Evolutionary conservation across 2,888 invertebrate species (phyloP), one percentile per base, ranked within the genome.

Genomic region (Leptinotarsa rubiginosa): DNA sequence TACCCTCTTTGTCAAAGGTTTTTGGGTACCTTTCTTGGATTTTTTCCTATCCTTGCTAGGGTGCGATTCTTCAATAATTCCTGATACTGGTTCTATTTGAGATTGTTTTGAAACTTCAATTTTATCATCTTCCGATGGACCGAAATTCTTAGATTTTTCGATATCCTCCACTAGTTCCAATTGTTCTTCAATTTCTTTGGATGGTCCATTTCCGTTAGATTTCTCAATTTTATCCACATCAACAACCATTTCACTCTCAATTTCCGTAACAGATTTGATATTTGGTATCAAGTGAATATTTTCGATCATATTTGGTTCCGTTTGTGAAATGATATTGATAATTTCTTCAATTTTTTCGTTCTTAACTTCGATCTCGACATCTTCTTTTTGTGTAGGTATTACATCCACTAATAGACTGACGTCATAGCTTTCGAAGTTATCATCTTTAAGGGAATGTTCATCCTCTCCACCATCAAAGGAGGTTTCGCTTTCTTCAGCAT

Each of bases 381-480:
- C 76, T 70, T 79, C 76, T 59, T 73, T 72, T 15, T 49, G 22
- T 72, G 74, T 69, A 49, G 83, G 81, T 56, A 84, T 78, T 0
- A 85, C 86, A 73, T 86, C 86, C 13, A 82, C 81, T 22, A 86
- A 78, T 25, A 80, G 70, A 74, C 76, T 79, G 5, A 86, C 81
- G 71, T 87, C 86, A 72, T 85, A 86, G 56, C 75, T 79, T 77
- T 86, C 86, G 72, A 85, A 84, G 50, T 77, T 75, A 50, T 84
- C 81, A 18, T 77, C 77, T 70, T 77, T 65, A 59, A 68, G 62
- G n/a, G 65, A 62, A 10, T 74, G 67, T 18, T 80, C 73, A 31
- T 77, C 75, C 59, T 79, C 78, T 22, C 65, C 73, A 56, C 77
- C 68, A 18, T 73, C 76, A 13, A 73, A 47, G 3, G 65, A 31